These are phyloP conservation scores for Hemistola chrysoprasaria DNA, from an alignment of 2,888 invertebrate species.

Conservation along the genomic window DNA sequence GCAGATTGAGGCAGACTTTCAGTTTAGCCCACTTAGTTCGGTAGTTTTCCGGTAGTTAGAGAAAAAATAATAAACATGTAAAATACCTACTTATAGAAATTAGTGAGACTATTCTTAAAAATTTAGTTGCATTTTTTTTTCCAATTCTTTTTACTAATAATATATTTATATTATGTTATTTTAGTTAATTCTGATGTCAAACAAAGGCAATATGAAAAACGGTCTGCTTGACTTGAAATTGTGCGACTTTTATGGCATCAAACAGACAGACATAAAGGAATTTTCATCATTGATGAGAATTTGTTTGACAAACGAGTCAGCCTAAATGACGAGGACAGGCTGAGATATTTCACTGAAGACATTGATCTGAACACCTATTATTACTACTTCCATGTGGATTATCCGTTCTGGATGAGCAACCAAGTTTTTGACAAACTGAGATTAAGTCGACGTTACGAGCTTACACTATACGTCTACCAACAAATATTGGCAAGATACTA, in stretches of 20 bases:
- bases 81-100: too few species aligned
- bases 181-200: slow-evolving; percentile 56
- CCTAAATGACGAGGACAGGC: slow-evolving; percentile 77
- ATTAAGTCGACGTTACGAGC: slow-evolving; percentile 72
- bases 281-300: slow-evolving; percentile 85
- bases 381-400: slow-evolving; percentile 82
- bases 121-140: too few species aligned
- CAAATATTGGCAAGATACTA: slow-evolving; percentile 85
- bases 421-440: slow-evolving; percentile 58
- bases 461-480: slow-evolving; percentile 84
- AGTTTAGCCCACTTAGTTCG: too few species aligned
- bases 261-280: slow-evolving; percentile 70
- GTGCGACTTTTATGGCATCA: slow-evolving; percentile 76
- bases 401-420: slow-evolving; percentile 84
- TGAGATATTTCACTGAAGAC: slow-evolving; percentile 86
- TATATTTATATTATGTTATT: slow-evolving; percentile 26
- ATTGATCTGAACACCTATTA: slow-evolving; percentile 84
- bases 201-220: slow-evolving; percentile 74
- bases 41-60: too few species aligned
- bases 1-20: too few species aligned
- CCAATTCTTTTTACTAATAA: too few species aligned
- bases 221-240: slow-evolving; percentile 73
- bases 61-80: too few species aligned
- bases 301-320: slow-evolving; percentile 81
- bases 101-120: too few species aligned